Percentiles rank a stretch among this genome's conserved stretches.
These are phyloP conservation scores for Ganaspis brasiliensis DNA, from an alignment of 2,888 invertebrate genomes.

Conservation along the genomic window DNA sequence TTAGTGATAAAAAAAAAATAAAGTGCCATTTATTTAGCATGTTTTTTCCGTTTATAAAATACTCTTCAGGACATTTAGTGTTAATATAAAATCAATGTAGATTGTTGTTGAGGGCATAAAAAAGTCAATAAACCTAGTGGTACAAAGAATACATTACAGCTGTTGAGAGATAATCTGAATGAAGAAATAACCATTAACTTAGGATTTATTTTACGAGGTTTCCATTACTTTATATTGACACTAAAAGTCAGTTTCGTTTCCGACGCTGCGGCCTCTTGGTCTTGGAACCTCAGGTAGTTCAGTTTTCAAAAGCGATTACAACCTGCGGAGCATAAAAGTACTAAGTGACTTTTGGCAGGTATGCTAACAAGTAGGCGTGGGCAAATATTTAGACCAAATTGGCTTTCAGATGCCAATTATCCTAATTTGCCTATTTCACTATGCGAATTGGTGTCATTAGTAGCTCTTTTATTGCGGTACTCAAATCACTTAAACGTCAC, in stretches of 20 bases:
- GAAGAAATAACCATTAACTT: slow-evolving; percentile 24
- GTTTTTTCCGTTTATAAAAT: too few relatives aligned
- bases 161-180: slow-evolving; percentile 3
- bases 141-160: neutral
- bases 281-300: slow-evolving; percentile 2
- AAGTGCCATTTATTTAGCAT: too few relatives aligned
- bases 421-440: slow-evolving; percentile 73
- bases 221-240: neutral
- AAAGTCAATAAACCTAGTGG: neutral
- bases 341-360: slow-evolving; percentile 22
- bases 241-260: slow-evolving; percentile 6
- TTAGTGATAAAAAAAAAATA: too few relatives aligned
- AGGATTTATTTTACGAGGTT: slow-evolving; percentile 4
- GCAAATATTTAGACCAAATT: slow-evolving; percentile 69
- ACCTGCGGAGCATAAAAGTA: slow-evolving; percentile 11
- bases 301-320: neutral
- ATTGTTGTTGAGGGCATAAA: neutral
- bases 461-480: slow-evolving; percentile 70
- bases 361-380: slow-evolving; percentile 57
- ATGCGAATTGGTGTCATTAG: slow-evolving; percentile 74
- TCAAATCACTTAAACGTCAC: slow-evolving; percentile 64
- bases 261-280: neutral
- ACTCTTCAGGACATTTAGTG: too few relatives aligned
- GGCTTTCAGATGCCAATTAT: slow-evolving; percentile 62
- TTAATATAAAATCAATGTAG: too few relatives aligned